Percentiles rank a stretch among this genome's conserved stretches.
These are phyloP conservation scores for Astropecten irregularis DNA, from an alignment of 53 echinoderm and acorn worm species.

Conservation along the genomic window DNA sequence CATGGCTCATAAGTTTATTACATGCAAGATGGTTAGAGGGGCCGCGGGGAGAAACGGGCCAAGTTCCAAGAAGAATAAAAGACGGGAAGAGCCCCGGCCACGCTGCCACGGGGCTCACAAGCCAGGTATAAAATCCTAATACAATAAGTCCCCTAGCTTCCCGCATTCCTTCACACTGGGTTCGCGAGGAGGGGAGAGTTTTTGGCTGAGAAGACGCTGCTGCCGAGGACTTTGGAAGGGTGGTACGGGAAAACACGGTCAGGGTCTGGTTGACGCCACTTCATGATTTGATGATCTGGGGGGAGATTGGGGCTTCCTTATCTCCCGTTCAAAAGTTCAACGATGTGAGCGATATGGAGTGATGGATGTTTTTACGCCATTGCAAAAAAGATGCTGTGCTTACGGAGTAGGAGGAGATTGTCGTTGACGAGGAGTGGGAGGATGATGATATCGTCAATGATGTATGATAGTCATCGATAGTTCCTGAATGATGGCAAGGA, in stretches of 20 bases:
- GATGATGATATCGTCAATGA: too few species aligned
- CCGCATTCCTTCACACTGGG: conserved; percentile 35
- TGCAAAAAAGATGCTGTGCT: too few species aligned
- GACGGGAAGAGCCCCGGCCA: background rate
- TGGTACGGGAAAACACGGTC: conserved; percentile 37
- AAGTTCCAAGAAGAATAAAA: conserved; percentile 17
- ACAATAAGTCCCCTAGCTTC: conserved; percentile 22
- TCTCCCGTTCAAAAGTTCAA: conserved; percentile 37
- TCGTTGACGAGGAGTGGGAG: too few species aligned
- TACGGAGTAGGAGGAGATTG: too few species aligned
- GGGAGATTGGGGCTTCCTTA: conserved; percentile 11
- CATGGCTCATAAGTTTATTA: conserved; percentile 60
- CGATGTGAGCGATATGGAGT: background rate
- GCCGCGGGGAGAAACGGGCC: too few species aligned
- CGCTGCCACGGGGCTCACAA: conserved; percentile 33
- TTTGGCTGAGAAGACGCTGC: background rate
- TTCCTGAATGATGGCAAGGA: too few species aligned
- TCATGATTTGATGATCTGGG: conserved; percentile 33
- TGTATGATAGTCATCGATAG: too few species aligned
- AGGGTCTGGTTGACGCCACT: background rate
- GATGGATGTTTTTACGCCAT: too few species aligned
- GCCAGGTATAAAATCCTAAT: conserved; percentile 58
- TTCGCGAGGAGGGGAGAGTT: background rate
- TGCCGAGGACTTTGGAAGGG: background rate
- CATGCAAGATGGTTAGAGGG: conserved; percentile 15